Conservation (phyloP, 2,797 vertebrate genomes). For the Ctenosaura bakeri region DNA sequence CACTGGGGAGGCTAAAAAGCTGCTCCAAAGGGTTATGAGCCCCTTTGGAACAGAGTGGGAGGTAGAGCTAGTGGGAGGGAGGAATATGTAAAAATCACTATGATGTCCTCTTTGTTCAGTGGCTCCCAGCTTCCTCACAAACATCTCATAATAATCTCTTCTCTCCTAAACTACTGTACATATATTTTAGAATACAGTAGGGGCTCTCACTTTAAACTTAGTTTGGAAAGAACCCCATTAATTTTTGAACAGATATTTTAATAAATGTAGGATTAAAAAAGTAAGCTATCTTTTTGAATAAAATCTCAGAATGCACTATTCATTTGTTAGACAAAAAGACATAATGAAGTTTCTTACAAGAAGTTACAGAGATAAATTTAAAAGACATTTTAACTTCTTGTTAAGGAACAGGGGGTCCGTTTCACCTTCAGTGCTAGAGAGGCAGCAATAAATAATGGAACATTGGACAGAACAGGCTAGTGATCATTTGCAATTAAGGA, state of each 20-base stretch:
- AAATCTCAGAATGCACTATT: background rate
- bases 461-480: background rate
- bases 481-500: background rate
- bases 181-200: background rate
- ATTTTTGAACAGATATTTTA: background rate
- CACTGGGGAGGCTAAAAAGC: background rate
- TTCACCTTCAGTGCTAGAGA: background rate
- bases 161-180: background rate
- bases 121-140: background rate
- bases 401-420: background rate
- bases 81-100: background rate
- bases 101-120: background rate
- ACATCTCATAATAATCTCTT: background rate
- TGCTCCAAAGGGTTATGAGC: background rate
- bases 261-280: conserved; percentile 6
- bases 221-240: background rate
- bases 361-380: background rate
- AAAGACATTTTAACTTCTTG: background rate
- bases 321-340: background rate
- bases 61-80: background rate
- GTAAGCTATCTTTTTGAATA: background rate
- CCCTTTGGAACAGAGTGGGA: background rate
- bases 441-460: background rate
- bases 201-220: background rate
- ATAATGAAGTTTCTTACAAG: background rate